These are phyloP conservation scores for Sesamia nonagrioides DNA, from an alignment of 1,140 invertebrate species.

Conservation along the genomic window DNA sequence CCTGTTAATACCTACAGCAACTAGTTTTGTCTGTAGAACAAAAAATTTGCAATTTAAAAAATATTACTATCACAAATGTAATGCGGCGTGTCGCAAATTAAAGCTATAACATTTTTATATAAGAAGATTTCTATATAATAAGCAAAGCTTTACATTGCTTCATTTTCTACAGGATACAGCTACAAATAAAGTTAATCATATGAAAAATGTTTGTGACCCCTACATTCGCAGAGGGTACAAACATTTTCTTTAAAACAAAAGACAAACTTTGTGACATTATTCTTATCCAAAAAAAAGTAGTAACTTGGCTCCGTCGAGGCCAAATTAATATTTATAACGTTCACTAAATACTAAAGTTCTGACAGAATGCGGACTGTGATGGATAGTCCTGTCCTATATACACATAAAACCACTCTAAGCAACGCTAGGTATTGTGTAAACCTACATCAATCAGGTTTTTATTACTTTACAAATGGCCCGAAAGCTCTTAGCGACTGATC, in stretches of 20 bases:
- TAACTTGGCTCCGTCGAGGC: neutral
- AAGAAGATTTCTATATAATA: too few species aligned
- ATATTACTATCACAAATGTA: too few species aligned
- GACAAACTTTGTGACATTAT: neutral
- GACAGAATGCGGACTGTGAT: slow-evolving; percentile 1
- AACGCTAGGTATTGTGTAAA: neutral
- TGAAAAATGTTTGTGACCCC: neutral
- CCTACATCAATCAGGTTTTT: slow-evolving; percentile 1
- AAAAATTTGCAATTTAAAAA: too few species aligned
- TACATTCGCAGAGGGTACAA: neutral
- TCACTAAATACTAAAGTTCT: slow-evolving; percentile 12
- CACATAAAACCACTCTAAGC: slow-evolving; percentile 13
- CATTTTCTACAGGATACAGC: too few species aligned
- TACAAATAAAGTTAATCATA: neutral
- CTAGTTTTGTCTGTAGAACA: neutral
- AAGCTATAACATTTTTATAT: too few species aligned
- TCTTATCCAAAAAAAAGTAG: neutral
- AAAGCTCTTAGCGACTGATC: neutral
- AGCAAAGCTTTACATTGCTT: too few species aligned
- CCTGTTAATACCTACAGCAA: neutral
- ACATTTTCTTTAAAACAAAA: slow-evolving; percentile 1
- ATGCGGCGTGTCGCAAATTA: too few species aligned
- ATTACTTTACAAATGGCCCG: neutral
- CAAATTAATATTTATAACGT: neutral
- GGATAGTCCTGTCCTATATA: slow-evolving; percentile 6